Evolutionary conservation across 1,140 invertebrate genomes (phyloP).

Genomic region (Brachionus asplanchnoidis): DNA sequence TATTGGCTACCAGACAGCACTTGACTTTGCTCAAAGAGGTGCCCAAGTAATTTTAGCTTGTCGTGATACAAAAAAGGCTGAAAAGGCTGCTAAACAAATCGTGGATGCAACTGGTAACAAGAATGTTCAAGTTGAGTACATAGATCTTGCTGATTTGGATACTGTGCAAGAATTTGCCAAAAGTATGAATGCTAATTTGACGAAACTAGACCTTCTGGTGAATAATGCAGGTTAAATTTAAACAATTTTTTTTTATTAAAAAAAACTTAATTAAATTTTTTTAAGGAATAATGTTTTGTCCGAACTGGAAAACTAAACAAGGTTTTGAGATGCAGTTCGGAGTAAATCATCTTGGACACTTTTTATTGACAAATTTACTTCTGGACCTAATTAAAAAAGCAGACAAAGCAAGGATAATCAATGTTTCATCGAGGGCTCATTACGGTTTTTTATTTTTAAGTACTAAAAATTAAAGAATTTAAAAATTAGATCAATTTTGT

Average conservation of each 20-base stretch:
- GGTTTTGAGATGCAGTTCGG: slow-evolving; percentile 60
- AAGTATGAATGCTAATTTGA: slow-evolving; percentile 60
- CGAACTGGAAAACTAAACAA: slow-evolving; percentile 52
- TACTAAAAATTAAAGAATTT: background rate
- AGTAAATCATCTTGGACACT: slow-evolving; percentile 59
- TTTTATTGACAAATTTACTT: slow-evolving; percentile 71
- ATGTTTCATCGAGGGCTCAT: slow-evolving; percentile 78
- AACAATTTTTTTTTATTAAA: background rate
- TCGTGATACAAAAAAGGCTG: slow-evolving; percentile 68
- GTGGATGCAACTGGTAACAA: slow-evolving; percentile 64
- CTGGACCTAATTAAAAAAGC: slow-evolving; percentile 63
- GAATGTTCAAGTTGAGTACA: slow-evolving; percentile 68
- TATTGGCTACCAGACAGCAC: slow-evolving; percentile 78
- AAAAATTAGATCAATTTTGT: background rate
- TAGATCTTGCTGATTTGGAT: slow-evolving; percentile 68
- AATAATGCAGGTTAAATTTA: slow-evolving; percentile 65
- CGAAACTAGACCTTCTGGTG: slow-evolving; percentile 61
- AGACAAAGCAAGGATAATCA: slow-evolving; percentile 71
- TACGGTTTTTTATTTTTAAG: slow-evolving; percentile 39
- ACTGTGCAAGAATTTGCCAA: slow-evolving; percentile 69
- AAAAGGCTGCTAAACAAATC: slow-evolving; percentile 66
- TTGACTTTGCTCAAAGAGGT: slow-evolving; percentile 61
- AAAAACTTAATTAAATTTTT: background rate
- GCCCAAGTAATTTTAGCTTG: slow-evolving; percentile 78
- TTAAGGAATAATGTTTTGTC: slow-evolving; percentile 62